Base-by-base conservation (phyloP, 2,113 vertebrate species). In the Notiomystis cincta region DNA sequence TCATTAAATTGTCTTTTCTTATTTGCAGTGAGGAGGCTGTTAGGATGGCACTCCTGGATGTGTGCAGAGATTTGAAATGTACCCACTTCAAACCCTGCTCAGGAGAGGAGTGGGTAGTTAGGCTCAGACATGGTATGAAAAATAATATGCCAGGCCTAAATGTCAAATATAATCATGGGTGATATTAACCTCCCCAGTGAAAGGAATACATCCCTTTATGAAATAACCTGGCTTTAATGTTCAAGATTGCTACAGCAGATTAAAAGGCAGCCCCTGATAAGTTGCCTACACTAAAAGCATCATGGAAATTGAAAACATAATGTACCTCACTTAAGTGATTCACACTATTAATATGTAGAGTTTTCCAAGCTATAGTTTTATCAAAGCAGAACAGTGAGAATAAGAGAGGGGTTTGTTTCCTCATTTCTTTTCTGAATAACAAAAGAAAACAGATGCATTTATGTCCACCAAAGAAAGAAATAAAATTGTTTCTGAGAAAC, bases 301-400 rank as follows among this genome's bases (percentile, higher is more conserved):
- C 60, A 79, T 84, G 91, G 95, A 97, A 97, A 97, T 95, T 94
- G 94, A 97, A 96, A 97, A 96, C 94, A 89, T 95, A 92, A 90
- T 95, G 84, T 83, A 56, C 86, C 92, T 65, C 95, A 95, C 90
- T 95, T 76, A 90, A 96, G 82, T 97, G 97, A 97, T 92, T 97
- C 97, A 97, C 91, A 7, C 87, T 79, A 93, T 96, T 96, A 96
- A 96, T 93, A 95, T 93, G 87, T 76, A 90, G 91, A 96, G 65
- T 83, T 93, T 91, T 82, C 47, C 27, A 77, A 89, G 93, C 69
- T 65, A 35, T 57, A 69, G 45, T 44, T 83, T 62, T 56, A 93
- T 78, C 72, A 24, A 35, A 78, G 61, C 31, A 83, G 83, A 95
- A 58, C 14, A 13, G 38, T 56, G 42, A 66, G 58, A 92, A 87